Evolutionary conservation across 2,888 invertebrate genomes (phyloP).

Genomic region (Enchytraeus crypticus): DNA sequence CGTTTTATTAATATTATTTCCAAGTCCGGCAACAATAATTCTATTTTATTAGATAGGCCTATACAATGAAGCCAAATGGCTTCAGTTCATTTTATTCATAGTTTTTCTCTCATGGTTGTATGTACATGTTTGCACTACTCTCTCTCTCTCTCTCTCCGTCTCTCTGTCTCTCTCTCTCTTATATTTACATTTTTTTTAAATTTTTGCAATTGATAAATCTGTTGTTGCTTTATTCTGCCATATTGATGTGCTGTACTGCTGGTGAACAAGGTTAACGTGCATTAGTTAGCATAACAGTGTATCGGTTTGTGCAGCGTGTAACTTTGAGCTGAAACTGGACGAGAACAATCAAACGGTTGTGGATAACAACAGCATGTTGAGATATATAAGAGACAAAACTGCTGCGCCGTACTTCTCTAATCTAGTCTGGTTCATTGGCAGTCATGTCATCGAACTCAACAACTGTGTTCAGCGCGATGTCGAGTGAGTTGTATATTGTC

Average conservation of each 20-base stretch:
- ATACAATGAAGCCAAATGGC: no score
- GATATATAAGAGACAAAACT: slow-evolving; percentile 88
- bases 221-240: no score
- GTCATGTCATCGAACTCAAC: slow-evolving; percentile 90
- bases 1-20: no score
- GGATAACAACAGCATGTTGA: slow-evolving; percentile 82
- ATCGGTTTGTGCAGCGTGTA: background rate
- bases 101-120: background rate
- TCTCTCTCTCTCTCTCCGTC: background rate
- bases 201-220: background rate
- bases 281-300: no score
- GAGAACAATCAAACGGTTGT: slow-evolving; percentile 53
- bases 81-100: no score
- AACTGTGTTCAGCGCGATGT: slow-evolving; percentile 87
- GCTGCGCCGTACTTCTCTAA: slow-evolving; percentile 98
- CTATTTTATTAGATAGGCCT: no score
- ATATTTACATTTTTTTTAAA: background rate
- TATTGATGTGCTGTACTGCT: no score
- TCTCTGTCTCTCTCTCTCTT: background rate
- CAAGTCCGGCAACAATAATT: no score
- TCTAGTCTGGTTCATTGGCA: slow-evolving; percentile 96
- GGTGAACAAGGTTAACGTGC: no score
- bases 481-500: slow-evolving; percentile 73
- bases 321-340: background rate
- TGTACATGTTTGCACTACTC: background rate